These are phyloP conservation scores for Mechanitis mazaeus DNA, from an alignment of 2,888 invertebrate genomes.

Conservation along the genomic window DNA sequence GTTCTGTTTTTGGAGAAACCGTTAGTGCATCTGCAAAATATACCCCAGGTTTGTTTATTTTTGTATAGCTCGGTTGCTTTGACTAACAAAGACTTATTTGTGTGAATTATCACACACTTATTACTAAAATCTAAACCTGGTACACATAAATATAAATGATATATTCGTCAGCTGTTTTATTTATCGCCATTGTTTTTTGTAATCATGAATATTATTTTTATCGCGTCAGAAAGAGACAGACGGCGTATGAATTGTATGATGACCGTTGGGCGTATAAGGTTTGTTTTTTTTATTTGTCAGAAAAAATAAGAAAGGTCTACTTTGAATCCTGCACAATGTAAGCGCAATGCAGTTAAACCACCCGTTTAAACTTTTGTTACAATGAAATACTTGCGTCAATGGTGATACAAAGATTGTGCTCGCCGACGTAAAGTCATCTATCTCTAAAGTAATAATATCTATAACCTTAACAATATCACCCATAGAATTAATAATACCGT, in stretches of 20 bases:
- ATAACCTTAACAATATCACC: neutral
- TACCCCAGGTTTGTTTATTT: constrained; percentile 88
- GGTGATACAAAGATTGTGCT: neutral
- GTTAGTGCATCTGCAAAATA: constrained; percentile 83
- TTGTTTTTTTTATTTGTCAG: constrained; percentile 45
- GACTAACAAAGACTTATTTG: constrained; percentile 15
- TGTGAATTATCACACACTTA: neutral
- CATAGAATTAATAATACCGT: too few relatives aligned
- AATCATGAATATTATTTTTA: constrained; percentile 69
- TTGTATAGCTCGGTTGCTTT: constrained; percentile 24
- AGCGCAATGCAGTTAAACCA: constrained; percentile 7
- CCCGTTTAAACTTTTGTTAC: neutral
- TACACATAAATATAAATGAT: neutral
- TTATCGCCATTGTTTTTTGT: constrained; percentile 59
- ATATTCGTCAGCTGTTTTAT: constrained; percentile 52
- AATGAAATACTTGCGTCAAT: neutral
- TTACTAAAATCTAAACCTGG: neutral
- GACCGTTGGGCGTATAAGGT: constrained; percentile 60
- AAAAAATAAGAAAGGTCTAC: constrained; percentile 23
- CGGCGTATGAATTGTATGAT: constrained; percentile 41
- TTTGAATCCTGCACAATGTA: constrained; percentile 10
- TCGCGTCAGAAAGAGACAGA: constrained; percentile 62
- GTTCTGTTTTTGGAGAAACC: constrained; percentile 89
- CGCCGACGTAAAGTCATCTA: neutral
- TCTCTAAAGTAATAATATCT: neutral